Evolutionary conservation across 2,797 vertebrate species (phyloP), one percentile per base, ranked within the genome.

Genomic region (Jordanella pulchra): DNA sequence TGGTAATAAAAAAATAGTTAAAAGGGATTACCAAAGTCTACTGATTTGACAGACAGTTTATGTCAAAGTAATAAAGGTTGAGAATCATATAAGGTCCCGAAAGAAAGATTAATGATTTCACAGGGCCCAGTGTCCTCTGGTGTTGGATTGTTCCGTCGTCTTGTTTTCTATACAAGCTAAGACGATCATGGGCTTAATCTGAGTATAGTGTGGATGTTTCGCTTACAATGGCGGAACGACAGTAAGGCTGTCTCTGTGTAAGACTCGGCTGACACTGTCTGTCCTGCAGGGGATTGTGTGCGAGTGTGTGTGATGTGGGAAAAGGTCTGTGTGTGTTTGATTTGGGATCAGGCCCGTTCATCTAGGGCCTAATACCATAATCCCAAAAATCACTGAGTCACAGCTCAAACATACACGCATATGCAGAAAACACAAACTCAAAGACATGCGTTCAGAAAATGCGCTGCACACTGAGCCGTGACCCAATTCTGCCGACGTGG

Each of bases 351-450:
- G 89, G 87, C 90, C 89, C 86, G 89, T 89, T 93, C 91, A 93
- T 92, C 92, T 90, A 87, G 79, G 90, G 86, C 86, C 90, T 93
- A 92, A 94, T 92, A 92, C 91, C 83, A 90, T 94, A 94, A 94
- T 93, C 92, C 91, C 84, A 69, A 87, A 93, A 93, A 91, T 89
- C 90, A 91, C 90, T 91, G 93, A 92, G 89, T 92, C 91, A 93
- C 86, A 91, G 87, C 87, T 86, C 86, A 89, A 87, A 89, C 85
- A 90, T 81, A 81, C 81, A 84, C 80, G 76, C 69, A 74, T 77
- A 86, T 78, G 87, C 67, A 44, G 53, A 39, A 80, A 76, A 54
- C 68, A 80, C 75, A 83, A 78, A 81, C 82, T 78, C 78, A 75
- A 17, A 44, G 56, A 75, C 67, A 56, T 27, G 82, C 82, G 83